Conservation (phyloP, 2,797 vertebrate genomes). For the Xerus rutilus region DNA sequence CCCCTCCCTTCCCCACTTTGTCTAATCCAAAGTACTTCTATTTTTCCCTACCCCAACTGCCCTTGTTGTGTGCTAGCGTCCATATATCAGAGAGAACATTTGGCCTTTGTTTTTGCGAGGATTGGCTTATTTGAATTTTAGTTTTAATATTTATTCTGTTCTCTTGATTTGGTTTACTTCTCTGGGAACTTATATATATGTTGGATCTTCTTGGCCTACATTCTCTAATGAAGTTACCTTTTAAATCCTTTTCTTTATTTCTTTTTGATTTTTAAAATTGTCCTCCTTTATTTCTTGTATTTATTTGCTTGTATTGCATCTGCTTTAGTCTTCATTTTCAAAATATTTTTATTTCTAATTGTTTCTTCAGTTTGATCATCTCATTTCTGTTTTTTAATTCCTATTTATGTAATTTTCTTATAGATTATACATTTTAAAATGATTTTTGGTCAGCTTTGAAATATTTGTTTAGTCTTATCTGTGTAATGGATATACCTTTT, state of each 20-base stretch:
- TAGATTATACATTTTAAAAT: slow-evolving; percentile 24
- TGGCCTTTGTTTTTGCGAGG: too few species aligned
- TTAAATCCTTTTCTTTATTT: not conserved
- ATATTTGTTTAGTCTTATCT: not conserved
- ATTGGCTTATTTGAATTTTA: not conserved
- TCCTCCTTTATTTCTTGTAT: not conserved
- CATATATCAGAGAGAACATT: too few species aligned
- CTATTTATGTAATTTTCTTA: slow-evolving; percentile 10
- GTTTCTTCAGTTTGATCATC: slow-evolving; percentile 18
- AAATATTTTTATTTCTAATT: slow-evolving; percentile 39
- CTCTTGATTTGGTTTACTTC: not conserved
- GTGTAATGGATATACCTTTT: not conserved
- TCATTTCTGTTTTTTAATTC: slow-evolving; percentile 61
- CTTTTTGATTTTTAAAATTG: not conserved
- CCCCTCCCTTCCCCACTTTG: too few species aligned
- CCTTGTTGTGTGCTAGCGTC: too few species aligned
- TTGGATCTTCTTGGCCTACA: not conserved
- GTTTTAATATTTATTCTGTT: slow-evolving; percentile 35
- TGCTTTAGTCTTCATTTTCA: slow-evolving; percentile 21
- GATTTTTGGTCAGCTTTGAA: slow-evolving; percentile 18
- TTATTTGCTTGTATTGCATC: not conserved
- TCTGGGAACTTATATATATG: not conserved
- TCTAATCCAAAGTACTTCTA: too few species aligned
- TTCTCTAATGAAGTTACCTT: not conserved
- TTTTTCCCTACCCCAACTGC: too few species aligned